Percentiles rank a stretch among this genome's conserved stretches.
Evolutionary conservation across 1,140 invertebrate species (phyloP).

Genomic region (Brachionus angularis): DNA sequence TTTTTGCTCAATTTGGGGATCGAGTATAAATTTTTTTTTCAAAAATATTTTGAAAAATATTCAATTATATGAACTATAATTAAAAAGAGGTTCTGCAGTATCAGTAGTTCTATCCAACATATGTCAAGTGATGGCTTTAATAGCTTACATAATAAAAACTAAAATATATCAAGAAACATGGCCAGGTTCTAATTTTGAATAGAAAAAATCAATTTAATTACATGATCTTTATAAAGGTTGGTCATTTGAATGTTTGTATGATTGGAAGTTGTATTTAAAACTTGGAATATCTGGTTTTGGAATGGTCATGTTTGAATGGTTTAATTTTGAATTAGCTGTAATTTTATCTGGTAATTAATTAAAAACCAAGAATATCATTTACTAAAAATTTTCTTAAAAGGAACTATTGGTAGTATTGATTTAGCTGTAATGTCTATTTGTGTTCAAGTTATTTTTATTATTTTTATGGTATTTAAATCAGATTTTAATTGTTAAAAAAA

Average conservation of each 20-base stretch:
- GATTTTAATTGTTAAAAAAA: no score
- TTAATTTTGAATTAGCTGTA: no score
- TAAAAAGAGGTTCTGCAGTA: not conserved
- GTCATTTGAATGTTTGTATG: slow-evolving; percentile 43
- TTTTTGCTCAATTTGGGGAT: not conserved
- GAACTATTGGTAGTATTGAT: no score
- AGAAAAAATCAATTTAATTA: not conserved
- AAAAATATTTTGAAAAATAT: not conserved
- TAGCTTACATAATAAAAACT: slow-evolving; percentile 7
- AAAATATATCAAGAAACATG: slow-evolving; percentile 1
- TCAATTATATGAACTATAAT: not conserved
- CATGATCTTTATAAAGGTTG: not conserved
- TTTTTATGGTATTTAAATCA: no score
- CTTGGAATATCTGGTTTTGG: slow-evolving; percentile 69
- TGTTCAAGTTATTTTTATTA: no score
- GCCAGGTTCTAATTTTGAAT: not conserved
- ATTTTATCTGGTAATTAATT: no score
- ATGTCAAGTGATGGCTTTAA: not conserved
- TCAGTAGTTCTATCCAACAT: slow-evolving; percentile 8
- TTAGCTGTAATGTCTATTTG: no score
- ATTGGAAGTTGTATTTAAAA: no score
- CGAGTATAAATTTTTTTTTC: not conserved
- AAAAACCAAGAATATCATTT: no score
- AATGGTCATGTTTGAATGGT: no score
- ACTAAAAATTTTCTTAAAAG: no score